Conservation (phyloP, 2,113 vertebrate species). For the Scartelaos histophorus region DNA sequence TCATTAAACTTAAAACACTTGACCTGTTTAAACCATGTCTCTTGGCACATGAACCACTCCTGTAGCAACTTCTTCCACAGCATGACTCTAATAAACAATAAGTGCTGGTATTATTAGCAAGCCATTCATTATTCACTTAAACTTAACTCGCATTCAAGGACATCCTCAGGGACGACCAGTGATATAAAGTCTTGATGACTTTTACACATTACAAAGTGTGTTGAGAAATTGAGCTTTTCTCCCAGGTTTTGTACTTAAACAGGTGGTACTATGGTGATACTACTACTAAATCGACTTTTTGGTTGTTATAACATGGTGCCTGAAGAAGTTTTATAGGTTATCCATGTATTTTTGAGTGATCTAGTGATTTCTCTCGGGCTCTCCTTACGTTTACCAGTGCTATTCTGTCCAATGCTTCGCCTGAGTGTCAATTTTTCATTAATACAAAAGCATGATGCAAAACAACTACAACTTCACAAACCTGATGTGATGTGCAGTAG, state of each 20-base stretch:
- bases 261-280: too few species aligned
- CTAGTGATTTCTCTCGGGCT: too few species aligned
- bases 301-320: too few species aligned
- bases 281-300: too few species aligned
- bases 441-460: too few species aligned
- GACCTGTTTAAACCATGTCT: not conserved
- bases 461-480: too few species aligned
- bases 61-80: not conserved
- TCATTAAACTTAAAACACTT: slow-evolving; percentile 10
- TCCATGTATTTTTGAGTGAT: too few species aligned
- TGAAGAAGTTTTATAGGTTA: too few species aligned
- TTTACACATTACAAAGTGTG: slow-evolving; percentile 10
- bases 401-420: too few species aligned
- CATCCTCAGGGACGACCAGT: slow-evolving; percentile 22
- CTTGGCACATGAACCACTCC: not conserved
- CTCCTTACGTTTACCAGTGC: too few species aligned
- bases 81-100: not conserved
- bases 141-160: slow-evolving; percentile 46
- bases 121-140: slow-evolving; percentile 41
- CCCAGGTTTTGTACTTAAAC: slow-evolving; percentile 28
- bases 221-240: slow-evolving; percentile 18
- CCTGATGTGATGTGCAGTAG: too few species aligned
- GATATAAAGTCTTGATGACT: slow-evolving; percentile 46
- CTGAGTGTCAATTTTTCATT: too few species aligned
- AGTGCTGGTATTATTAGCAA: slow-evolving; percentile 40